Evolutionary conservation across 2,113 vertebrate genomes (phyloP).

Genomic region (Myotis lucifugus): DNA sequence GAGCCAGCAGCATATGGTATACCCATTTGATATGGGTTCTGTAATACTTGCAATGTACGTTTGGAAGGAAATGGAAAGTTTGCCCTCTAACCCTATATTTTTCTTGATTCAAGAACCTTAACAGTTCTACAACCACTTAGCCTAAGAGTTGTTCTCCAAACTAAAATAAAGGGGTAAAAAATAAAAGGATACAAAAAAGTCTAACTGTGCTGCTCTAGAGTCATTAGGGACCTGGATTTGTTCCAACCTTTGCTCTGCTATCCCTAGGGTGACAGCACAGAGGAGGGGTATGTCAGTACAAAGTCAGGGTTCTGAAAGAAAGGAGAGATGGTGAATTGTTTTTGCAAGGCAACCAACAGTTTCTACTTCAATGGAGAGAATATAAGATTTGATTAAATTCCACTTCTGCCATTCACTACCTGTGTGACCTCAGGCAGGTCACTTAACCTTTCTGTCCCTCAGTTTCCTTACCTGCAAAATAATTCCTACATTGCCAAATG

Average conservation of each 20-base stretch:
- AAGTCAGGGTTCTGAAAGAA: not conserved
- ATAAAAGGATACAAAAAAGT: not conserved
- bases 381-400: not conserved
- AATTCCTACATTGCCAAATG: not conserved
- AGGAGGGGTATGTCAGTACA: not conserved
- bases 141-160: not conserved
- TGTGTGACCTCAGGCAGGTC: not conserved
- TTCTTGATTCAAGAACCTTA: constrained; percentile 4
- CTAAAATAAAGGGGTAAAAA: not conserved
- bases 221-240: not conserved
- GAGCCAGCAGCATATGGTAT: not conserved
- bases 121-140: not conserved
- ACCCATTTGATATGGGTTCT: not conserved
- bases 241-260: not conserved
- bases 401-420: not conserved
- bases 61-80: constrained; percentile 46
- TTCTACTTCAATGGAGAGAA: not conserved
- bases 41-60: not conserved
- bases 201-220: not conserved
- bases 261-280: not conserved
- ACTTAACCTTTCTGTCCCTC: not conserved
- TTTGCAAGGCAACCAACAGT: not conserved
- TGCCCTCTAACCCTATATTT: not conserved
- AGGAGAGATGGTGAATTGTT: not conserved
- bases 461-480: not conserved